phyloP scores from a whole-genome alignment of 2,888 invertebrate species.

The Mantis religiosa region DNA sequence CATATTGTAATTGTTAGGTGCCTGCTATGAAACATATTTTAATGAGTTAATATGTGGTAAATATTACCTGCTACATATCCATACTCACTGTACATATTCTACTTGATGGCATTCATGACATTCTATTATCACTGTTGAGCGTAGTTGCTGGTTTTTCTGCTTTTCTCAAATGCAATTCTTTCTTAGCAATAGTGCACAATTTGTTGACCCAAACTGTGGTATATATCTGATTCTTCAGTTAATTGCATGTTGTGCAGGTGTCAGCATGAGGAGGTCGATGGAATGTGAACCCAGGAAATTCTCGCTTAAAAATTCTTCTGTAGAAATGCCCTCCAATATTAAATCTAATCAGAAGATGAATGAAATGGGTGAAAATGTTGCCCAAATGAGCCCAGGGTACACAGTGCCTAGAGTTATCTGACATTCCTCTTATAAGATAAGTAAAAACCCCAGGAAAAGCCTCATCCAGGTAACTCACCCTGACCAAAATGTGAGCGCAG shows the following conservation, averaged over 20 bases:
- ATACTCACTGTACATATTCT: neutral
- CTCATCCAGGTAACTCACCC: too few relatives aligned
- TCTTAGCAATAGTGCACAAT: neutral
- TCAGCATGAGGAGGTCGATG: neutral
- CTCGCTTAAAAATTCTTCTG: too few relatives aligned
- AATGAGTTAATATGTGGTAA: neutral
- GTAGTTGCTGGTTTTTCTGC: neutral
- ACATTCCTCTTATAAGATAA: too few relatives aligned
- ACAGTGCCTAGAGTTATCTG: too few relatives aligned
- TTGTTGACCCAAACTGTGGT: conserved; percentile 6
- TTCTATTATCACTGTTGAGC: neutral
- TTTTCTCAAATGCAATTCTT: neutral
- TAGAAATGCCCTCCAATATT: too few relatives aligned
- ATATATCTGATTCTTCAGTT: neutral
- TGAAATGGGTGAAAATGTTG: too few relatives aligned
- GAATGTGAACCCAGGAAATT: conserved; percentile 3
- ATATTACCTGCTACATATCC: conserved; percentile 1
- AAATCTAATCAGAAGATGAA: too few relatives aligned
- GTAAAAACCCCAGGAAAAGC: too few relatives aligned
- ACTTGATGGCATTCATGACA: neutral
- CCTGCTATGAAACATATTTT: neutral
- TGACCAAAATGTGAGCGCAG: too few relatives aligned
- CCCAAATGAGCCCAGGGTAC: too few relatives aligned
- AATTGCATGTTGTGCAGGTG: neutral
- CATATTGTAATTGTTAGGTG: too few relatives aligned